A percentile compares a stretch with the other conserved stretches of the same genome.
These are phyloP conservation scores for Heliocidaris erythrogramma DNA, from an alignment of 35 echinoderm and acorn worm species.

Conservation along the genomic window DNA sequence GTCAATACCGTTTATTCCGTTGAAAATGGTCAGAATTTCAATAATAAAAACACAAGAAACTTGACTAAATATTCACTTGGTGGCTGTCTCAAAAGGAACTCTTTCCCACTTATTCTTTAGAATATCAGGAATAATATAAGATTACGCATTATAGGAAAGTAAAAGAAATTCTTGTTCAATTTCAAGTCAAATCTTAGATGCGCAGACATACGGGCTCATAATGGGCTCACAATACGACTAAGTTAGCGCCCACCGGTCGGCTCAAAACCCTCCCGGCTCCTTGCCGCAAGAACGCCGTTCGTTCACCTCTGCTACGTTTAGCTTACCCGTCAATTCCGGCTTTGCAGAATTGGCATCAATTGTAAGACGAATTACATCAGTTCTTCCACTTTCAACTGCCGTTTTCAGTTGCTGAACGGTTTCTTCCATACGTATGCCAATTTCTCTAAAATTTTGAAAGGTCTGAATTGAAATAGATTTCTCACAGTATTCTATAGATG, in stretches of 20 bases:
- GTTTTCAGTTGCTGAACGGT: not conserved
- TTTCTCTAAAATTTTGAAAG: not conserved
- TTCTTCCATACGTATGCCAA: not conserved
- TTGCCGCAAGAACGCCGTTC: not conserved
- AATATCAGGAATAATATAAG: not conserved
- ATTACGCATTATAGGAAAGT: too few relatives aligned
- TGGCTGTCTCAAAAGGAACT: too few relatives aligned
- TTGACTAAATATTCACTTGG: too few relatives aligned
- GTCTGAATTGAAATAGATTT: too few relatives aligned
- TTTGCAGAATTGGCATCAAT: not conserved
- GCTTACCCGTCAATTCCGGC: not conserved
- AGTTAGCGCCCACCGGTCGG: not conserved
- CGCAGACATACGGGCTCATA: not conserved
- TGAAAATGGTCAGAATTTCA: too few relatives aligned
- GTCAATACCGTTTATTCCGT: too few relatives aligned
- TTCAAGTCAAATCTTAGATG: not conserved
- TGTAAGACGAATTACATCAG: slow-evolving; percentile 33
- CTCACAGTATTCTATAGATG: too few relatives aligned
- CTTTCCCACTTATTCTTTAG: not conserved
- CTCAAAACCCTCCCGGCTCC: not conserved
- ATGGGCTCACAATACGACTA: not conserved
- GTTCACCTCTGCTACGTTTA: not conserved
- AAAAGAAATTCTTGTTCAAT: too few relatives aligned
- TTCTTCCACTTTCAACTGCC: slow-evolving; percentile 29
- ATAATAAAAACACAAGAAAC: too few relatives aligned